Conservation (phyloP, 2,113 vertebrate species). For the Colistium nudipinnis region DNA sequence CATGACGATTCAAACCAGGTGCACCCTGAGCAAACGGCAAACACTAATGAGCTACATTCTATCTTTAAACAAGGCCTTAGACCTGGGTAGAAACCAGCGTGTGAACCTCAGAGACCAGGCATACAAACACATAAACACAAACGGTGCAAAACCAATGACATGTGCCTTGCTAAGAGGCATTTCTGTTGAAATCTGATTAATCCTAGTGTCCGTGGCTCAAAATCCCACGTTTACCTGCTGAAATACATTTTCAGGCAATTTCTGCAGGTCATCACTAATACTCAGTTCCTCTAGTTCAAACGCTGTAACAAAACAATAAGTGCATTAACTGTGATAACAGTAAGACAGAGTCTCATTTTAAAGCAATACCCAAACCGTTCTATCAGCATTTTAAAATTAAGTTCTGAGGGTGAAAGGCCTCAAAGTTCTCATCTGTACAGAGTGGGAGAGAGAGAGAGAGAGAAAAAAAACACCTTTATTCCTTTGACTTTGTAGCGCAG, state of each 20-base stretch:
- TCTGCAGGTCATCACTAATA: conserved; percentile 36
- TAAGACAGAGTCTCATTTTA: background rate
- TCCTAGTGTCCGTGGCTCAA: background rate
- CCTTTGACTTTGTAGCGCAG: conserved; percentile 45
- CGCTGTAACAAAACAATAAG: conserved; percentile 9
- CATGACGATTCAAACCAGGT: conserved; percentile 69
- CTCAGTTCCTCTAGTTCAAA: background rate
- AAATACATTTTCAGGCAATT: conserved; percentile 28
- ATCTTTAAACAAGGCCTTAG: conserved; percentile 70
- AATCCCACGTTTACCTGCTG: background rate
- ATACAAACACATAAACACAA: conserved; percentile 18
- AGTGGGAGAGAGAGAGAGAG: background rate
- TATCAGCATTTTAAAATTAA: conserved; percentile 54
- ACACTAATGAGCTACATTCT: conserved; percentile 72
- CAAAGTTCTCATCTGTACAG: conserved; percentile 21
- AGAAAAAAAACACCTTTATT: conserved; percentile 20
- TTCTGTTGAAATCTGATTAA: conserved; percentile 18
- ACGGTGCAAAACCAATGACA: conserved; percentile 1
- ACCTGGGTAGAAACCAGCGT: conserved; percentile 42
- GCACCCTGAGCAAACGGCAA: conserved; percentile 61
- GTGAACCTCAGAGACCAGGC: conserved; percentile 52
- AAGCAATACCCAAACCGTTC: conserved; percentile 5
- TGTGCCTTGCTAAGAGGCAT: conserved; percentile 23
- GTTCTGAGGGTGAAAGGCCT: conserved; percentile 47
- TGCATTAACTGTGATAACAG: background rate